Conservation (phyloP, 2,888 invertebrate species). For the Anorthoa munda region DNA sequence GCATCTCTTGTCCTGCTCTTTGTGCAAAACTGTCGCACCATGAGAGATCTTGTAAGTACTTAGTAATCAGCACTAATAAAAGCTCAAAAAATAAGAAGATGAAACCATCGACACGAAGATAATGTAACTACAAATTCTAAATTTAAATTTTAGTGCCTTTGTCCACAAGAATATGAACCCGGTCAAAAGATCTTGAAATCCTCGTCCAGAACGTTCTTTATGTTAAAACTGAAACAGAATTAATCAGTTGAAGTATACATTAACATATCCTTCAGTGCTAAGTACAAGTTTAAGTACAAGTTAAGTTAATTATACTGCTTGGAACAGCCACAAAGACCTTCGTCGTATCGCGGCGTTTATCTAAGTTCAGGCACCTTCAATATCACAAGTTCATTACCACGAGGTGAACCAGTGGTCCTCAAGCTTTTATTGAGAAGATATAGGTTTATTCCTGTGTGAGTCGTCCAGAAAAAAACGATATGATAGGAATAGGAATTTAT, state of each 20-base stretch:
- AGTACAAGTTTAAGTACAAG: constrained; percentile 31
- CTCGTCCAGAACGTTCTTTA: background rate
- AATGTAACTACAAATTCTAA: too few relatives aligned
- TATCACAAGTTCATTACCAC: constrained; percentile 77
- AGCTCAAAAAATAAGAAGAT: too few relatives aligned
- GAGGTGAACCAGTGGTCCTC: constrained; percentile 63
- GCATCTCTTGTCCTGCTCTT: too few relatives aligned
- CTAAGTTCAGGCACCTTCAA: constrained; percentile 68
- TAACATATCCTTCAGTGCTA: constrained; percentile 9
- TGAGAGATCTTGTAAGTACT: too few relatives aligned
- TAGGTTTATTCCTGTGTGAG: too few relatives aligned
- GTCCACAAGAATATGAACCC: background rate
- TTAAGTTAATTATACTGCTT: constrained; percentile 59
- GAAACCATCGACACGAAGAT: too few relatives aligned
- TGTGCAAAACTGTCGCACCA: too few relatives aligned
- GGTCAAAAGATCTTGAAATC: background rate
- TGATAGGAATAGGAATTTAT: too few relatives aligned
- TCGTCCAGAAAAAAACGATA: too few relatives aligned
- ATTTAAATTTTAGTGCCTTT: background rate
- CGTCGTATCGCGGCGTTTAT: constrained; percentile 59
- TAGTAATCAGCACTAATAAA: too few relatives aligned
- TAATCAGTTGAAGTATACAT: background rate
- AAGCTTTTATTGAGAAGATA: constrained; percentile 15
- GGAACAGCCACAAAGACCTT: constrained; percentile 51
- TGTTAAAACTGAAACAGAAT: background rate